Evolutionary conservation across 2,888 invertebrate species (phyloP).

Genomic region (Aleiodes leptofemur): DNA sequence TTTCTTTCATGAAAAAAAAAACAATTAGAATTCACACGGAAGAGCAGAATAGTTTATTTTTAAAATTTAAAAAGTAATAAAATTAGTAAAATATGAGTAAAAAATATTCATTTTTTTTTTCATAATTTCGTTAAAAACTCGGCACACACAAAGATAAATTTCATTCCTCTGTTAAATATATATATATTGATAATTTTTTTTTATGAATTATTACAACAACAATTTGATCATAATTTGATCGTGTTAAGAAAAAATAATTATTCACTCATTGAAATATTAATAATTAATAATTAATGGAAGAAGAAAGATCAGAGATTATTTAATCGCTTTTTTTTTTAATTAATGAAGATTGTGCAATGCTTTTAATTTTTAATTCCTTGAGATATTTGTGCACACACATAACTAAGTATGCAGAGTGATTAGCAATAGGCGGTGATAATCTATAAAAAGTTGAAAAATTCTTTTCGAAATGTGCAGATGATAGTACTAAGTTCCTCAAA

Average conservation of each 20-base stretch:
- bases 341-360: conserved; percentile 56
- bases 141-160: conserved; percentile 9
- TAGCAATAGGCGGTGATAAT: conserved; percentile 48
- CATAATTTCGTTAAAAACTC: not conserved
- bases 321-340: conserved; percentile 30
- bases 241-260: conserved; percentile 35
- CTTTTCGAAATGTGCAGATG: conserved; percentile 17
- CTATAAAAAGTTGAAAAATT: conserved; percentile 32
- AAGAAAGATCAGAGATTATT: conserved; percentile 36
- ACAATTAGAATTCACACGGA: not conserved
- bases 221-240: conserved; percentile 33
- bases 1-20: not conserved
- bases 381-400: conserved; percentile 23
- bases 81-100: not conserved
- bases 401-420: conserved; percentile 28
- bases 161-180: not conserved
- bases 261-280: conserved; percentile 4
- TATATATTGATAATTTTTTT: conserved; percentile 15
- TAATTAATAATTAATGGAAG: conserved; percentile 21
- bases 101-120: not conserved
- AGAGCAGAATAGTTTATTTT: not conserved
- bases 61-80: not conserved
- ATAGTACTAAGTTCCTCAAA: not conserved
- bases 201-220: conserved; percentile 4
- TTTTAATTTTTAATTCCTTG: conserved; percentile 41